Base-by-base conservation (phyloP, 2,113 vertebrate genomes). In the Apteryx mantelli region DNA sequence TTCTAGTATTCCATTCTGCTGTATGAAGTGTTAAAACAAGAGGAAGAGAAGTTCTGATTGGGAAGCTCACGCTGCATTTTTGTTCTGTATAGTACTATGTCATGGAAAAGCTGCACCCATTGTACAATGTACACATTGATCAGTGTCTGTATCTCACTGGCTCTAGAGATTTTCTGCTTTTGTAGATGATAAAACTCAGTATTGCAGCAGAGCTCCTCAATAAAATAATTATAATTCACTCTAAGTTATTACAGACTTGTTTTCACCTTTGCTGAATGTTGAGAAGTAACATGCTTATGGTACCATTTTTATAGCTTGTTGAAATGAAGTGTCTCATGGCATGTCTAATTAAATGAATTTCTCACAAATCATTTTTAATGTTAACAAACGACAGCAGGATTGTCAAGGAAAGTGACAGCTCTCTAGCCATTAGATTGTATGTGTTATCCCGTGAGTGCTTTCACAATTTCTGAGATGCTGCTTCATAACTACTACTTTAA, bases 11-110 rank as follows among this genome's bases (percentile, higher is more conserved):
- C 32, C 24, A 0, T 20, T 7, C 52, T 3, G 60, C 65, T 5
- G 38, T 50, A 2, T 2, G 21, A 38, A 13, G 52, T 5, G 25
- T 1, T 15, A 4, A 2, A 6, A 1, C n/a, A 2, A 1, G 7
- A 0, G 8, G 64, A n/a, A 44, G 22, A 36, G 3, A 2, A 52
- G 89, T n/a, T 52, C 44, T 3, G 30, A 7, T 1, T 7, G 21
- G 61, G 44, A 26, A 42, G 60, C 34, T 36, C 3, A 2, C 1
- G 26, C 86, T 15, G 66, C 17, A 0, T 5, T 44, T 19, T 7
- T 26, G 40, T 26, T 44, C 40, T 1, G 3, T 7, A 60, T 48
- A 30, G 50, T 28, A 0, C 55, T 17, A 3, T 0, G 2, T 6
- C 8, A 22, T 0, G 64, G 69, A 65, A 53, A 4, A 65, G 38